Evolutionary conservation across 2,113 vertebrate species (phyloP).

Genomic region (Siniperca chuatsi): DNA sequence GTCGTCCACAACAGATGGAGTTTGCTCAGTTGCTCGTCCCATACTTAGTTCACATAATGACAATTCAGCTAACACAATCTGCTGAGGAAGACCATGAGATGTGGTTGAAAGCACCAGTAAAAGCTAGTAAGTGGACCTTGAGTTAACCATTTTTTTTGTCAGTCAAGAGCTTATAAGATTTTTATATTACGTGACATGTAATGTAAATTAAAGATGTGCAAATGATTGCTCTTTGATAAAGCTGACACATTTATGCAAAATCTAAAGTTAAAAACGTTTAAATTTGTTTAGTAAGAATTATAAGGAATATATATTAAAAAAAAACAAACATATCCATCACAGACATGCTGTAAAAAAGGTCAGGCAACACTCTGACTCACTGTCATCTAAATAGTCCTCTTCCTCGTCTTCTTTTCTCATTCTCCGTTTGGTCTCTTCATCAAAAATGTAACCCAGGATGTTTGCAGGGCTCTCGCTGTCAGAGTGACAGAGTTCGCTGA

Average conservation of each 20-base stretch:
- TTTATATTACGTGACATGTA: too few relatives aligned
- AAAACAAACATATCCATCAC: too few relatives aligned
- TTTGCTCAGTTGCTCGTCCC: too few relatives aligned
- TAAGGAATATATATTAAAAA: too few relatives aligned
- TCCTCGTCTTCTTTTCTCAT: slow-evolving; percentile 98
- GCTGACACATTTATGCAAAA: too few relatives aligned
- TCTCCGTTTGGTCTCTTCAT: slow-evolving; percentile 96
- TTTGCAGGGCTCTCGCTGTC: slow-evolving; percentile 98
- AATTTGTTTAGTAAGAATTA: neutral
- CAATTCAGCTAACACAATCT: neutral
- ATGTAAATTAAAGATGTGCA: too few relatives aligned
- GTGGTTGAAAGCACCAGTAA: neutral
- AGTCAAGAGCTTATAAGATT: too few relatives aligned
- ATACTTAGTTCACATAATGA: too few relatives aligned
- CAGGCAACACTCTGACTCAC: slow-evolving; percentile 89
- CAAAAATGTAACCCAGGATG: slow-evolving; percentile 96
- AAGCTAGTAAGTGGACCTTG: neutral
- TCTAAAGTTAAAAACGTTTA: too few relatives aligned
- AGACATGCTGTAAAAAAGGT: neutral
- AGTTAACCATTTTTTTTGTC: neutral
- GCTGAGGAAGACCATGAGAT: neutral
- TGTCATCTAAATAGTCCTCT: slow-evolving; percentile 99
- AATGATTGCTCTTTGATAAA: too few relatives aligned
- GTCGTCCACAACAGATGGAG: too few relatives aligned
- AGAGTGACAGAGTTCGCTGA: slow-evolving; percentile 95